These are phyloP conservation scores for Phycodurus eques DNA, from an alignment of 2,113 vertebrate species.

Conservation along the genomic window DNA sequence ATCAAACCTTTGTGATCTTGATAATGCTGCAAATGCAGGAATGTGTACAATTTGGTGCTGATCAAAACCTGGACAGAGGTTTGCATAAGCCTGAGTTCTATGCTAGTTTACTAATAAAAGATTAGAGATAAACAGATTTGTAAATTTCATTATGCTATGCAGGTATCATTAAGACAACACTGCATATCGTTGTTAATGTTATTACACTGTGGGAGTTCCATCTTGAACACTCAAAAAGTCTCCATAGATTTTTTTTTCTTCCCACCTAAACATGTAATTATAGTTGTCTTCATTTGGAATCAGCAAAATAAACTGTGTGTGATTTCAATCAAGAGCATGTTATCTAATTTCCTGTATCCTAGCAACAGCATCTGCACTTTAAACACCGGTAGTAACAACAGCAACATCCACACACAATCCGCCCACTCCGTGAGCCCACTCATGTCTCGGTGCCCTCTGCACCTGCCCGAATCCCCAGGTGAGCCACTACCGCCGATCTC, in stretches of 20 bases:
- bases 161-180: no score
- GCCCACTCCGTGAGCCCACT: conserved; percentile 51
- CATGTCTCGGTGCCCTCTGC: conserved; percentile 35
- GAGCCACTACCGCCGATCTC: conserved; percentile 43
- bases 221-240: neutral
- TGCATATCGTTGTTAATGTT: no score
- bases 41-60: neutral
- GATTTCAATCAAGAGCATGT: conserved; percentile 44
- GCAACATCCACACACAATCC: conserved; percentile 50
- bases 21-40: no score
- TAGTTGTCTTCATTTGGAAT: conserved; percentile 25
- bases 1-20: no score
- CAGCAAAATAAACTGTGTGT: conserved; percentile 25
- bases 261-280: neutral
- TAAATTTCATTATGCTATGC: no score
- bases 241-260: neutral
- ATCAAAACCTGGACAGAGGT: no score
- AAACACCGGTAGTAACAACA: conserved; percentile 33
- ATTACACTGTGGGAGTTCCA: no score
- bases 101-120: no score
- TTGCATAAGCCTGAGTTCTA: no score
- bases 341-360: conserved; percentile 66
- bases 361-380: conserved; percentile 68
- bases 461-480: conserved; percentile 60
- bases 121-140: no score